These are phyloP conservation scores for Pristionchus maxplancki DNA, from an alignment of 2,888 invertebrate genomes.

Conservation along the genomic window DNA sequence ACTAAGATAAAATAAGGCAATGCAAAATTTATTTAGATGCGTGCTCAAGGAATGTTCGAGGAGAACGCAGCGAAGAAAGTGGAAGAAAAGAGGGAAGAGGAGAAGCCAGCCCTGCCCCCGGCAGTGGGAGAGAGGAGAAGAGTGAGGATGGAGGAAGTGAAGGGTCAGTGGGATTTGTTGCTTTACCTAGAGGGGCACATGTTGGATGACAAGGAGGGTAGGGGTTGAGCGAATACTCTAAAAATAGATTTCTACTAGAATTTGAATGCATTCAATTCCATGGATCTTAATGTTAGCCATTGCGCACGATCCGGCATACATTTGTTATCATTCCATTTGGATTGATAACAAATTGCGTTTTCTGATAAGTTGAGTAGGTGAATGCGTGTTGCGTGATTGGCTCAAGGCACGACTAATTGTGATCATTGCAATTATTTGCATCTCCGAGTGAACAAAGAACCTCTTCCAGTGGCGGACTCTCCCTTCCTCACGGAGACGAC, in stretches of 20 bases:
- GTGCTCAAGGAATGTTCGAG: slow-evolving; percentile 27
- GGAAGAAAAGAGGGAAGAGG: neutral
- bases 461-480: neutral
- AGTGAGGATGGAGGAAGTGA: slow-evolving; percentile 28
- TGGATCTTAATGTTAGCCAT: too few relatives aligned
- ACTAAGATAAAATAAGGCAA: too few relatives aligned
- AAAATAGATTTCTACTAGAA: too few relatives aligned
- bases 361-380: too few relatives aligned
- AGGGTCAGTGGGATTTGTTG: neutral
- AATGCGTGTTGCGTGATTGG: too few relatives aligned
- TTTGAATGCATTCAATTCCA: too few relatives aligned
- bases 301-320: too few relatives aligned
- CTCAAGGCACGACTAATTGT: neutral
- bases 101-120: neutral
- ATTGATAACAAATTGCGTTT: too few relatives aligned
- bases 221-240: neutral
- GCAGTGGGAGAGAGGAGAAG: neutral
- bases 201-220: neutral
- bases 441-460: too few relatives aligned
- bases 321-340: too few relatives aligned
- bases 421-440: too few relatives aligned
- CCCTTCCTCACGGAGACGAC: neutral
- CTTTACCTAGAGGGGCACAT: too few relatives aligned
- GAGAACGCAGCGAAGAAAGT: neutral
- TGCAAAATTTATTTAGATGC: neutral